Evolutionary conservation across 2,113 vertebrate species (phyloP).

Genomic region (Carassius carassius): DNA sequence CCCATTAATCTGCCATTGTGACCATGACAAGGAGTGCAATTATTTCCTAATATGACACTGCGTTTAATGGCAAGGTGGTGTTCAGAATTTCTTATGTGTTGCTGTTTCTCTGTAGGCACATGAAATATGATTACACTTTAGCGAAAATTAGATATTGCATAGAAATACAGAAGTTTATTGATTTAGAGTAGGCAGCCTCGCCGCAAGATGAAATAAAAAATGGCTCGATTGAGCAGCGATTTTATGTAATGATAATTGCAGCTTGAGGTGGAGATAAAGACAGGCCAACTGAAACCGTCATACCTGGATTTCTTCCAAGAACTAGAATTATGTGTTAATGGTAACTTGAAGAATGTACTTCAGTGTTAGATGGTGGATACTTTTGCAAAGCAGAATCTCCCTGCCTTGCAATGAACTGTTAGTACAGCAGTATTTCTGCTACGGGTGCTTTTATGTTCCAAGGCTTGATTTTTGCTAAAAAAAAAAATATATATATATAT

Average conservation of each 20-base stretch:
- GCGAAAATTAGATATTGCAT: slow-evolving; percentile 41
- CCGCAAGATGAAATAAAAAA: slow-evolving; percentile 29
- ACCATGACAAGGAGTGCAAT: slow-evolving; percentile 32
- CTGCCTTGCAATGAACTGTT: not conserved
- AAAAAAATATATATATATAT: not conserved
- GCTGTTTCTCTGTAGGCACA: slow-evolving; percentile 27
- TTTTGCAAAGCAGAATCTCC: not conserved
- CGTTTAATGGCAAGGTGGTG: slow-evolving; percentile 21
- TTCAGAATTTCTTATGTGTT: slow-evolving; percentile 28
- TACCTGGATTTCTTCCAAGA: slow-evolving; percentile 3
- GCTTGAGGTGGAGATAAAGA: slow-evolving; percentile 37
- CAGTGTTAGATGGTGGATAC: not conserved
- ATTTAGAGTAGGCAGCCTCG: slow-evolving; percentile 39
- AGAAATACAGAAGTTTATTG: slow-evolving; percentile 38
- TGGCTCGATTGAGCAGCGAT: slow-evolving; percentile 12
- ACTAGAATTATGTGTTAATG: slow-evolving; percentile 16
- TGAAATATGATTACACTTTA: slow-evolving; percentile 27
- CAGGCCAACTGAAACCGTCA: not conserved
- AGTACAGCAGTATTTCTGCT: not conserved
- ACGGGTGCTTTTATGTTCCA: not conserved
- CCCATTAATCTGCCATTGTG: slow-evolving; percentile 27
- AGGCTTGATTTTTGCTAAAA: not conserved
- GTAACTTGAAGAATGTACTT: not conserved
- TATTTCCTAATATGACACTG: slow-evolving; percentile 45
- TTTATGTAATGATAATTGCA: slow-evolving; percentile 45